A percentile compares a stretch with the other conserved stretches of the same genome.
Evolutionary conservation across 1,140 invertebrate species (phyloP).

Genomic region (Macrocentrus cingulum): DNA sequence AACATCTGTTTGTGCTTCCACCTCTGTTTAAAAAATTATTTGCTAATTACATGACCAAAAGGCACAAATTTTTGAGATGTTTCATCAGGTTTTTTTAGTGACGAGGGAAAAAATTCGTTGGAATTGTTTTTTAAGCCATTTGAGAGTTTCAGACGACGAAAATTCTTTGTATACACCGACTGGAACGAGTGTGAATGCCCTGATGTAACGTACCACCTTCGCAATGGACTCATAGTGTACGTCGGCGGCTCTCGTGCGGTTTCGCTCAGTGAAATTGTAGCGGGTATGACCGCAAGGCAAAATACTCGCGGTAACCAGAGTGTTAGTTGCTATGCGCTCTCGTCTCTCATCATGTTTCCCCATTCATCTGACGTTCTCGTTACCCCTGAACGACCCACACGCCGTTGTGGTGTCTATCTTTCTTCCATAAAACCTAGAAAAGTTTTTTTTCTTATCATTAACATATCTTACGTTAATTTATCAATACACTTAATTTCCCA

Average conservation of each 20-base stretch:
- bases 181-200: slow-evolving; percentile 2
- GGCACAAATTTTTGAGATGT: no score
- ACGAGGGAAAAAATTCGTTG: no score
- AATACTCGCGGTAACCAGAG: slow-evolving; percentile 14
- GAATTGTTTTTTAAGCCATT: no score
- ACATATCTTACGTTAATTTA: no score
- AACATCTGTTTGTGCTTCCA: no score
- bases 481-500: no score
- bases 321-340: slow-evolving; percentile 5
- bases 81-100: no score
- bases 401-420: not conserved
- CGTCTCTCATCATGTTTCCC: slow-evolving; percentile 11
- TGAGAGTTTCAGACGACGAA: not conserved
- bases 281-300: slow-evolving; percentile 5
- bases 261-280: slow-evolving; percentile 9
- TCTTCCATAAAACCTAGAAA: no score
- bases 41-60: no score
- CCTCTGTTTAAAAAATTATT: no score
- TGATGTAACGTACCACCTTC: not conserved
- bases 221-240: slow-evolving; percentile 10
- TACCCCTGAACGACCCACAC: not conserved
- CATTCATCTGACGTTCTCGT: slow-evolving; percentile 11
- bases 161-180: not conserved
- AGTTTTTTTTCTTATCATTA: not conserved
- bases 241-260: slow-evolving; percentile 11